Base-by-base conservation (phyloP, 2,113 vertebrate species). In the Marmota monax region DNA sequence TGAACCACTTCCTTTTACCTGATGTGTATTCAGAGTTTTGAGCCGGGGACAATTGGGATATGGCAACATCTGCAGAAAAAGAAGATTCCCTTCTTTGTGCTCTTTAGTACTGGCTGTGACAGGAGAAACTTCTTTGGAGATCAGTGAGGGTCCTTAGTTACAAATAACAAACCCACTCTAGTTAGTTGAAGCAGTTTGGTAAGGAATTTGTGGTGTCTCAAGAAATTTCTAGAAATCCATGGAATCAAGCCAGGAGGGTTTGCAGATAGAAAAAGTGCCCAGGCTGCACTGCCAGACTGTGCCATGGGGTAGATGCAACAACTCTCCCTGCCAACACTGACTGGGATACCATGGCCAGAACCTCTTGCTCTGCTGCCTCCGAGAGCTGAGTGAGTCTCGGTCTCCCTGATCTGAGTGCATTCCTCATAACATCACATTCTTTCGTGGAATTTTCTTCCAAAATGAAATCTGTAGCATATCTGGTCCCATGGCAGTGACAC, bases 1-100 rank as follows among this genome's bases (percentile, higher is more conserved):
- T 83, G 58, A 93, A 94, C 74, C 58, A 85, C 90, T 95, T 96
- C 53, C 48, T 89, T 96, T 94, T 96, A 96, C 97, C 97, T 98
- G 97, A 92, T 96, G 73, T 77, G 92, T 70, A 80, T 95, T 94
- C 70, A 78, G 97, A 86, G 95, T 94, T 87, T 96, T 92, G 92
- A 94, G 88, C 67, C 76, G 77, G 88, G 42, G 87, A 94, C 93
- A 73, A 78, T 29, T 20, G 94, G 79, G 88, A 93, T 58, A 63
- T 53, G 72, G 39, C 69, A 94, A 88, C 87, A 79, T 96, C 90
- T 97, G 90, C 72, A 95, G 92, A 39, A 87, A 87, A 37, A 53
- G 23, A 90, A 65, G 48, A 78, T 34, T 61, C 56, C 16, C 69
- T 88, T 92, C 93, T 96, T 85, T 90, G 67, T 94, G 89, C 56